phyloP scores from a whole-genome alignment of 2,113 vertebrate species.

The Setophaga kirtlandii region DNA sequence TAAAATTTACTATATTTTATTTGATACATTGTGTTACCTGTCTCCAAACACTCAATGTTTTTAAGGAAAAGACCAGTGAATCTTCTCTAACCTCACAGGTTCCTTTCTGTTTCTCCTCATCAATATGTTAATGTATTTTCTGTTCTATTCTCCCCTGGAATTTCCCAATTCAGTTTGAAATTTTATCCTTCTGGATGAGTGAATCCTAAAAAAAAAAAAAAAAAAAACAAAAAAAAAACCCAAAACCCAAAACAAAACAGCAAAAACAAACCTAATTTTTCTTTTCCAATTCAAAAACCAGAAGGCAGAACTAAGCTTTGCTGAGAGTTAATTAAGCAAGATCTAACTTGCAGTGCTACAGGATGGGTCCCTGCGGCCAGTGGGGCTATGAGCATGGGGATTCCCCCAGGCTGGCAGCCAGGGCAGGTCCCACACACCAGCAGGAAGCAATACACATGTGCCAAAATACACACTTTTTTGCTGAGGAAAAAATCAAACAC shows the following conservation, averaged over 20 bases:
- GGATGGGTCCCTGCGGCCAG: not conserved
- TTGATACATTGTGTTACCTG: not conserved
- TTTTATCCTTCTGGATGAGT: not conserved
- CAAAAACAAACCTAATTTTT: not conserved
- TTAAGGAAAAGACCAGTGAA: not conserved
- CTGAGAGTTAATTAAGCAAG: not conserved
- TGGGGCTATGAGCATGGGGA: accelerated
- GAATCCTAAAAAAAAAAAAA: not conserved
- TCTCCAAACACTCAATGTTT: not conserved
- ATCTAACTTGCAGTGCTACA: not conserved
- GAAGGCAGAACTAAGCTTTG: not conserved
- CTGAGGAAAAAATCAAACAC: not conserved
- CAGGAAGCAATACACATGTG: not conserved
- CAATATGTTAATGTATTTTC: not conserved
- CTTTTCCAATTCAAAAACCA: not conserved
- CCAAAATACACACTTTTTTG: not conserved
- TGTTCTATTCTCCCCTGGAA: not conserved
- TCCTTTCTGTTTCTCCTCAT: not conserved
- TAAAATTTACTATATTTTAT: not conserved
- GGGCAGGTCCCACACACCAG: accelerated
- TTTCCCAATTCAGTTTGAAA: not conserved
- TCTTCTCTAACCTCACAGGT: not conserved
- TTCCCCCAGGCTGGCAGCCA: not conserved
- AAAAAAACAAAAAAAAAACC: too few relatives aligned
- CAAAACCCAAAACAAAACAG: not conserved